Percentiles rank a stretch among this genome's conserved stretches.
Evolutionary conservation across 2,797 vertebrate species (phyloP).

Genomic region (Falco concolor): DNA sequence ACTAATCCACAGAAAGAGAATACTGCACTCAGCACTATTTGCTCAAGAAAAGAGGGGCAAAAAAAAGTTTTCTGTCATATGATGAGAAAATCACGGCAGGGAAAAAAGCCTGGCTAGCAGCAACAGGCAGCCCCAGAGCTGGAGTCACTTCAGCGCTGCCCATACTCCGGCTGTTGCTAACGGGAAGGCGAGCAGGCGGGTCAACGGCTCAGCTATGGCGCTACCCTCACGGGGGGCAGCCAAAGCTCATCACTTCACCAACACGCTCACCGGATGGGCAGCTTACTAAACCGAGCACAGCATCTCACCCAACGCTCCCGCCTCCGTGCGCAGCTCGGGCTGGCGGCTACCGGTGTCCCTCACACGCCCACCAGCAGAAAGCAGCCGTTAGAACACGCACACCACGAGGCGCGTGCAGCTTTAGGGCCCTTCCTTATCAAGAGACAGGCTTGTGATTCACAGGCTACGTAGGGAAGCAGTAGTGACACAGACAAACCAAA

Average conservation of each 20-base stretch:
- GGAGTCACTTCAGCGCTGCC: neutral
- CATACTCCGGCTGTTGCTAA: rapidly evolving
- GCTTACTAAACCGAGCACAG: neutral
- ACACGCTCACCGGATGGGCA: rapidly evolving
- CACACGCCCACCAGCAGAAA: rapidly evolving
- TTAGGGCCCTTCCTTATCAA: too few relatives aligned
- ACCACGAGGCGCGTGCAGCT: rapidly evolving
- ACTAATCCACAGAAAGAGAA: neutral
- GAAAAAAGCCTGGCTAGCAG: neutral
- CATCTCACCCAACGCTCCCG: rapidly evolving
- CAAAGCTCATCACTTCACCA: rapidly evolving
- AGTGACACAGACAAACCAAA: neutral
- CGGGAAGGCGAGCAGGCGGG: too few relatives aligned
- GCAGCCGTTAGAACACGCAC: rapidly evolving
- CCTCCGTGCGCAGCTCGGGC: rapidly evolving
- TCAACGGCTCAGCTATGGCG: rapidly evolving
- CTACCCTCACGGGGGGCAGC: rapidly evolving
- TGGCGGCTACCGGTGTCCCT: rapidly evolving
- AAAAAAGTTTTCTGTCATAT: rapidly evolving
- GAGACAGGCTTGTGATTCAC: neutral
- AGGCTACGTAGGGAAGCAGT: rapidly evolving
- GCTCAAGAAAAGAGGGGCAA: neutral
- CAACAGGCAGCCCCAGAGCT: neutral
- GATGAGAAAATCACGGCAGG: neutral
- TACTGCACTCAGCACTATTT: rapidly evolving